Evolutionary conservation across 2,888 invertebrate species (phyloP).

Genomic region (Lasius fuliginosus): DNA sequence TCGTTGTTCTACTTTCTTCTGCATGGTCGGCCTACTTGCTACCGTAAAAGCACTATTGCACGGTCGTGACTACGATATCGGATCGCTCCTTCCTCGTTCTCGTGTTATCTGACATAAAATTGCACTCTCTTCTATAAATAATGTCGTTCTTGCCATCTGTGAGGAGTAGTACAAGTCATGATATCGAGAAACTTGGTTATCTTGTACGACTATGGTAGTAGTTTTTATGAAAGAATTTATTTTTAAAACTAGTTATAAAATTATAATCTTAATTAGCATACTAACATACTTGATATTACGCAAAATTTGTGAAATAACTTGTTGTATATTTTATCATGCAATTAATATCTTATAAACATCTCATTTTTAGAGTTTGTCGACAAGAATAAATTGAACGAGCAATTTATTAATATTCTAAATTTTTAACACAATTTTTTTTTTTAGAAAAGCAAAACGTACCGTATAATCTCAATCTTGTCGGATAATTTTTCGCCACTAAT

Average conservation of each 20-base stretch:
- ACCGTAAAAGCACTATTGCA: conserved; percentile 44
- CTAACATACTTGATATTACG: not conserved
- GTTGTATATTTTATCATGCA: not conserved
- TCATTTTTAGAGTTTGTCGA: not conserved
- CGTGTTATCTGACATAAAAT: conserved; percentile 33
- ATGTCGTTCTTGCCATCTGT: not conserved
- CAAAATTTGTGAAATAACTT: not conserved
- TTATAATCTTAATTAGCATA: not conserved
- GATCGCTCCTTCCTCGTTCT: conserved; percentile 46
- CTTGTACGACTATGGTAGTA: not conserved
- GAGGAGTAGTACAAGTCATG: not conserved
- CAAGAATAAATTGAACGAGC: not conserved
- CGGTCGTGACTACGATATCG: conserved; percentile 56
- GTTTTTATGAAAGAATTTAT: not conserved
- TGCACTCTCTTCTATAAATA: conserved; percentile 10
- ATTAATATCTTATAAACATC: not conserved
- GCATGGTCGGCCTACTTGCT: conserved; percentile 45
- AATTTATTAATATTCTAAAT: not conserved
- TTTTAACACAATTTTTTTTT: not conserved
- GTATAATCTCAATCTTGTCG: not conserved
- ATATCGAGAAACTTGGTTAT: not conserved
- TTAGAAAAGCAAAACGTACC: not conserved
- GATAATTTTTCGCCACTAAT: not conserved
- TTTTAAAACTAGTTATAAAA: not conserved
- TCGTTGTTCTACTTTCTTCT: conserved; percentile 58